Conservation (phyloP, 2,113 vertebrate species). For the Ceyx melanurus region DNA sequence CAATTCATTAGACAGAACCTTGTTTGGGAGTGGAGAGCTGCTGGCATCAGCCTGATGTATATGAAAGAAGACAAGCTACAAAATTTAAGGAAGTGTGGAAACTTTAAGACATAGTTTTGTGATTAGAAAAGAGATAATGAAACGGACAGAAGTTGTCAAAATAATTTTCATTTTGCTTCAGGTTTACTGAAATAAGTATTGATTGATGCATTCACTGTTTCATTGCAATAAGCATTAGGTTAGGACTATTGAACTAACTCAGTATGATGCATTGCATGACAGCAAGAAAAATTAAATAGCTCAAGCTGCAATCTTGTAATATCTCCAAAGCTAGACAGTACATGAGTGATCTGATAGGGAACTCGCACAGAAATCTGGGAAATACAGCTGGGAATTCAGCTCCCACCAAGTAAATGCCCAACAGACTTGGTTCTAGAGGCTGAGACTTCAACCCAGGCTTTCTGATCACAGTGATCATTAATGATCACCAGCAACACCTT, state of each 20-base stretch:
- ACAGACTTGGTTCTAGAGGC: neutral
- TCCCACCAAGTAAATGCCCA: neutral
- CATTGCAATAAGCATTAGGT: neutral
- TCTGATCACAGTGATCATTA: neutral
- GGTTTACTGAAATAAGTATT: constrained; percentile 4
- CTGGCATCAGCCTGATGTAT: constrained; percentile 10
- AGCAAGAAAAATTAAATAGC: constrained; percentile 24
- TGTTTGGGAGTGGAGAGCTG: neutral
- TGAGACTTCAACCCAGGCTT: neutral
- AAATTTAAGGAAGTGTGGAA: constrained; percentile 10
- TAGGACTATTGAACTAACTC: constrained; percentile 7
- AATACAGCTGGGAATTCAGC: neutral
- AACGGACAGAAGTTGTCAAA: constrained; percentile 45
- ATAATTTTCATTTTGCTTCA: constrained; percentile 31
- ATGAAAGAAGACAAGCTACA: constrained; percentile 21
- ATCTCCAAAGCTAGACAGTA: neutral
- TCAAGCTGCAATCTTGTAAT: neutral
- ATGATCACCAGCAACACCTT: accelerated
- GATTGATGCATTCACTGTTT: constrained; percentile 20
- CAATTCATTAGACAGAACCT: neutral
- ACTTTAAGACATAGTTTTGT: constrained; percentile 7
- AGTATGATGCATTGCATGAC: neutral
- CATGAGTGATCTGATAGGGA: neutral
- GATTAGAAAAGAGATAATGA: neutral
- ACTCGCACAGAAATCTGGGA: neutral